These are phyloP conservation scores for Limnephilus rhombicus DNA, from an alignment of 2,888 invertebrate species.

Conservation along the genomic window DNA sequence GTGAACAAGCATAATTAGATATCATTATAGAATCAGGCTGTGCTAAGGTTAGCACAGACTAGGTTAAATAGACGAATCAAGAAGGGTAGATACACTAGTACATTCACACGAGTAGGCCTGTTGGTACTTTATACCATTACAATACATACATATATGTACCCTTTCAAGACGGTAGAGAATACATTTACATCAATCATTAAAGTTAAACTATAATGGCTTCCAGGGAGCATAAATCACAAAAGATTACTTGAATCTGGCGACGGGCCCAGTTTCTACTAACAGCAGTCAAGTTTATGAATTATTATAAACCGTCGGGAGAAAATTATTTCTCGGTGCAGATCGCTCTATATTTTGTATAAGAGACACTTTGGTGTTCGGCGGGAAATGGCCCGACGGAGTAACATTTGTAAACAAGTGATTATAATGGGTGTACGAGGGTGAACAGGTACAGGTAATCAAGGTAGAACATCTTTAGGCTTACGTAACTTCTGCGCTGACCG, in stretches of 20 bases:
- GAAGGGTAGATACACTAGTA: neutral
- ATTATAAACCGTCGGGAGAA: neutral
- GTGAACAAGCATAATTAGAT: neutral
- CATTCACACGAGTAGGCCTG: neutral
- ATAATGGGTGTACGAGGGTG: too few species aligned
- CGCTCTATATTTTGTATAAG: neutral
- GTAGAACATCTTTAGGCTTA: too few species aligned
- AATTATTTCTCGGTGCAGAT: neutral
- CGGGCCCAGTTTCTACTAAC: conserved; percentile 1
- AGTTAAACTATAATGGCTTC: neutral
- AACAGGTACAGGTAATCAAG: too few species aligned
- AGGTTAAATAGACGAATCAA: neutral
- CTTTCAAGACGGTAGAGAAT: neutral
- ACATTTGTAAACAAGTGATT: neutral
- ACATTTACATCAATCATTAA: conserved; percentile 1
- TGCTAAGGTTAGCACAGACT: neutral
- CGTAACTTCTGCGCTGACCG: too few species aligned
- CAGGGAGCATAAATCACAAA: neutral
- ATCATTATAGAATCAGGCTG: neutral
- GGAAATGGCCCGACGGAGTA: too few species aligned
- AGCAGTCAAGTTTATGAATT: neutral
- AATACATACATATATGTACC: neutral
- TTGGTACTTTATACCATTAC: neutral
- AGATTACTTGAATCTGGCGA: neutral
- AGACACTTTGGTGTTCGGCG: neutral